These are phyloP conservation scores for Drosophila pseudoobscura DNA, from an alignment of 1,140 invertebrate species.

Conservation along the genomic window DNA sequence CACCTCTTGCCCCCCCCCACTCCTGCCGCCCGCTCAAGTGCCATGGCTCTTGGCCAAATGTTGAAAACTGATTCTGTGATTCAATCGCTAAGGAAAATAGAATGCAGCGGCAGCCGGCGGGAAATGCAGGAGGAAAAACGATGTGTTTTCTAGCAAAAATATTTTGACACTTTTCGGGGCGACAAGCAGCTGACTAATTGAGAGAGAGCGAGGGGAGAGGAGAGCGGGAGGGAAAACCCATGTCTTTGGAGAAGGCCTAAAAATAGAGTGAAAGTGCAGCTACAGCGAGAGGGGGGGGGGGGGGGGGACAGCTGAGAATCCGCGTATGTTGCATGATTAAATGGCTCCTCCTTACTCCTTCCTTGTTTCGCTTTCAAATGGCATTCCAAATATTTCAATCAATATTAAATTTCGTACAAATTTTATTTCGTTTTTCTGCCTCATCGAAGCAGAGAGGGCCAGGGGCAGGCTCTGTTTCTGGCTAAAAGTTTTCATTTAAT, in stretches of 20 bases:
- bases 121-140: conserved; percentile 46
- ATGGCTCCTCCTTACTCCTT: conserved; percentile 25
- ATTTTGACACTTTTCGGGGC: conserved; percentile 71
- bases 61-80: conserved; percentile 32
- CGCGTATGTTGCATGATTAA: conserved; percentile 61
- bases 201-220: conserved; percentile 15
- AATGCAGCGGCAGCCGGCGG: conserved; percentile 24
- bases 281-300: background rate
- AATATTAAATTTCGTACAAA: conserved; percentile 21
- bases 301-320: conserved; percentile 55
- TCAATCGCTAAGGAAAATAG: conserved; percentile 46
- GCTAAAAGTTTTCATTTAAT: conserved; percentile 37
- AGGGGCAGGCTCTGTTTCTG: no score
- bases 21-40: background rate
- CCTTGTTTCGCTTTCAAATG: background rate
- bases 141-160: conserved; percentile 57
- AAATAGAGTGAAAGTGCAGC: conserved; percentile 22
- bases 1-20: no score
- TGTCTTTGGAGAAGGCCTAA: conserved; percentile 32
- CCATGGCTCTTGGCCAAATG: conserved; percentile 36
- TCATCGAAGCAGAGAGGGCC: no score
- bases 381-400: conserved; percentile 30
- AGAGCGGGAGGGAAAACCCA: background rate
- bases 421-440: conserved; percentile 2
- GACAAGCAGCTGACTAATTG: conserved; percentile 78